A percentile compares a stretch with the other conserved stretches of the same genome.
Conservation (phyloP, 1,140 invertebrate genomes). For the Ceratina japonica region DNA sequence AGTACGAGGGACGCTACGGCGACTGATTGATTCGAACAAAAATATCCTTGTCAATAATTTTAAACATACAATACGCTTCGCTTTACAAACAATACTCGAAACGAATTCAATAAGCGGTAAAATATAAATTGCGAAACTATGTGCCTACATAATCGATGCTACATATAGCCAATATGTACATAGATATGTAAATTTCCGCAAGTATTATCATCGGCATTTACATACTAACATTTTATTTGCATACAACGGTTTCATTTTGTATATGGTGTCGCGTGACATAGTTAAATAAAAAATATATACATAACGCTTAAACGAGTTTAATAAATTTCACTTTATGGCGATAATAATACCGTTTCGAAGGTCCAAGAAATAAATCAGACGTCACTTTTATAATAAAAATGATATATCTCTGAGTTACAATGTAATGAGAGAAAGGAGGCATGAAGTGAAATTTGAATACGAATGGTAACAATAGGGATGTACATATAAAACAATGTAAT, state of each 20-base stretch:
- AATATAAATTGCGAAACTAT: not conserved
- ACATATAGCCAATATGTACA: not conserved
- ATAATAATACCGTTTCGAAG: not conserved
- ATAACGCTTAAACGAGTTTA: not conserved
- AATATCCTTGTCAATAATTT: slow-evolving; percentile 42
- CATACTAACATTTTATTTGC: not conserved
- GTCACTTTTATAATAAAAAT: not conserved
- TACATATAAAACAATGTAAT: not conserved
- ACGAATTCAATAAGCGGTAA: not conserved
- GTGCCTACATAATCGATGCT: no score
- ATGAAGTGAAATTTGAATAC: not conserved
- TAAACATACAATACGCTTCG: not conserved
- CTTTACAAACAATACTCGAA: not conserved
- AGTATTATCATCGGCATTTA: not conserved
- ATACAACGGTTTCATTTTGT: not conserved
- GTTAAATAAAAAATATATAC: not conserved
- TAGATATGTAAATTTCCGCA: not conserved
- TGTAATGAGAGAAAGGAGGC: not conserved
- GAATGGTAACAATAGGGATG: not conserved
- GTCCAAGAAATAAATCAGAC: not conserved
- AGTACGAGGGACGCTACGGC: slow-evolving; percentile 60
- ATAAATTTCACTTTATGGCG: no score
- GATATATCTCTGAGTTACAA: not conserved
- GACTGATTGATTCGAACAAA: slow-evolving; percentile 51
- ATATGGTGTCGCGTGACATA: not conserved